Percentiles rank a stretch among this genome's conserved stretches.
These are phyloP conservation scores for Actinia equina DNA, from an alignment of 64 coral and sea anemone species.

Conservation along the genomic window DNA sequence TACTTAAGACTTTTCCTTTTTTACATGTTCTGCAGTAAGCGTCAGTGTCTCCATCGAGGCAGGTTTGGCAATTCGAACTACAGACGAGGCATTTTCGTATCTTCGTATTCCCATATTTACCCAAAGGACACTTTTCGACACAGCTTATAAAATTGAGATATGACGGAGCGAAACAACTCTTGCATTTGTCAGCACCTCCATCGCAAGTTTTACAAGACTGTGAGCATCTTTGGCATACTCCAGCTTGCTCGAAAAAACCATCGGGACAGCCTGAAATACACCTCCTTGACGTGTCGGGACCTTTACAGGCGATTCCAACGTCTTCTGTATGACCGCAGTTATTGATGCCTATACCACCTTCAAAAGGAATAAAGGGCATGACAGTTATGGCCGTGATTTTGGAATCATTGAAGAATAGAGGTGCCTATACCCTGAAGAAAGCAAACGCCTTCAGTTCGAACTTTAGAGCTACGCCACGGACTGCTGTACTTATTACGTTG, in stretches of 20 bases:
- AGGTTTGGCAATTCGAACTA: slow-evolving; percentile 33
- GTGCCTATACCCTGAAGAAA: too few relatives aligned
- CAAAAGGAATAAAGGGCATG: too few relatives aligned
- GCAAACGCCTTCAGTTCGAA: too few relatives aligned
- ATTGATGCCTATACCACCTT: slow-evolving; percentile 45
- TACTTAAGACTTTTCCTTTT: slow-evolving; percentile 32
- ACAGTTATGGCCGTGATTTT: too few relatives aligned
- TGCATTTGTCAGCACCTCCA: slow-evolving; percentile 28
- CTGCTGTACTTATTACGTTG: too few relatives aligned
- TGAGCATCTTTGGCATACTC: slow-evolving; percentile 49
- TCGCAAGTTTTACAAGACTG: slow-evolving; percentile 36
- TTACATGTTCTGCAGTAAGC: slow-evolving; percentile 45
- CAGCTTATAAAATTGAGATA: slow-evolving; percentile 36
- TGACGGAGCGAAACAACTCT: slow-evolving; percentile 24
- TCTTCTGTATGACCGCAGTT: slow-evolving; percentile 84
- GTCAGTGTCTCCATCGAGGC: slow-evolving; percentile 30
- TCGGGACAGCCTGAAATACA: slow-evolving; percentile 42
- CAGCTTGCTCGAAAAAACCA: slow-evolving; percentile 57
- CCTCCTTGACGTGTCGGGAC: slow-evolving; percentile 61
- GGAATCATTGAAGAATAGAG: too few relatives aligned
- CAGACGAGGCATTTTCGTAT: slow-evolving; percentile 14
- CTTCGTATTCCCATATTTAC: slow-evolving; percentile 39
- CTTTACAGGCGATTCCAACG: slow-evolving; percentile 48
- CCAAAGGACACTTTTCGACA: slow-evolving; percentile 26
- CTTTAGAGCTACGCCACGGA: too few relatives aligned